These are phyloP conservation scores for Dicycla oo DNA, from an alignment of 2,888 invertebrate species.

Conservation along the genomic window DNA sequence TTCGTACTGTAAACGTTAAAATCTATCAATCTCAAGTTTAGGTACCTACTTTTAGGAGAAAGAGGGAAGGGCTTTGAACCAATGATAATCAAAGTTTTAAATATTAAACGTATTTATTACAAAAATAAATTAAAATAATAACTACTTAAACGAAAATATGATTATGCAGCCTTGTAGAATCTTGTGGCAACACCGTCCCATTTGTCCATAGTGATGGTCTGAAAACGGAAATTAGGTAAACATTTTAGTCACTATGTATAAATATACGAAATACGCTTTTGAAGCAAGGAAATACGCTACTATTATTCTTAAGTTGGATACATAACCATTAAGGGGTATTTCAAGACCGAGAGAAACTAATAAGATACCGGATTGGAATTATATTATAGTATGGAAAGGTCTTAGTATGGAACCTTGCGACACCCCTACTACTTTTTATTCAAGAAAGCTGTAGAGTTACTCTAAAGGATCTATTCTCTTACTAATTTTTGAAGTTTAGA, in stretches of 20 bases:
- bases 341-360: neutral
- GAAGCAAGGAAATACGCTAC: neutral
- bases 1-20: neutral
- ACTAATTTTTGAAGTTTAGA: neutral
- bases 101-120: constrained; percentile 17
- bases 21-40: neutral
- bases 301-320: neutral
- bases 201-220: constrained; percentile 64
- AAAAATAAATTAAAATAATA: constrained; percentile 34
- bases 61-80: neutral
- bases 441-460: neutral
- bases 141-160: constrained; percentile 13
- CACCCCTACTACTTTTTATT: neutral
- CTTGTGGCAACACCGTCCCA: constrained; percentile 71
- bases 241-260: neutral
- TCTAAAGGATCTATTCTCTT: neutral
- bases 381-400: neutral
- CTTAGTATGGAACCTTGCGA: constrained; percentile 1
- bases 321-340: neutral
- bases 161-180: constrained; percentile 65
- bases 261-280: neutral
- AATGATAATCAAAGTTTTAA: neutral
- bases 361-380: neutral
- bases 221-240: constrained; percentile 22
- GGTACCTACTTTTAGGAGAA: neutral